Base-by-base conservation (phyloP, 2,888 invertebrate genomes). In the Blastobasis lacticolella region DNA sequence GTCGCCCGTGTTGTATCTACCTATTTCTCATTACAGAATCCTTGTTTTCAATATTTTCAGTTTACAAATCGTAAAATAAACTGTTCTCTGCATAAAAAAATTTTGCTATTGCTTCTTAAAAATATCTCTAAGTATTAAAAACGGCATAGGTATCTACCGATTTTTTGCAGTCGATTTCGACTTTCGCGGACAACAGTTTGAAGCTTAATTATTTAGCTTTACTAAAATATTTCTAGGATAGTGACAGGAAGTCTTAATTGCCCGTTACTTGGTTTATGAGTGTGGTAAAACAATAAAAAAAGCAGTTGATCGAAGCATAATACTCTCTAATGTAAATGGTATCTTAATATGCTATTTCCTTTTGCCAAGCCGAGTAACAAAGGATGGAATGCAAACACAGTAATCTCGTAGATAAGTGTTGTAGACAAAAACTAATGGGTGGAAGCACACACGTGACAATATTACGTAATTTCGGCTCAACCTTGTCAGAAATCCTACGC, bases 331-430 rank as follows among this genome's bases (percentile, higher is more conserved):
- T 36, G 36, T 46, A 37, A 41, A 41, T 48, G 48, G 42, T 9
- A 48, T 48, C 41, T 36, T 48, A 48, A 48, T 48, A 48, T 48
- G 9, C 36, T 50, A 58, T 67, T 69, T 69, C 69, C 67, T 60
- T 58, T 60, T 53, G 57, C 62, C 59, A 68, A 66, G 23, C 23
- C 60, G 60, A 72, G 77, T 78, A 79, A 75, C 75, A 65, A 69
- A 62, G 62, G 55, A 72, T 45, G 63, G 70, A 68, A 81, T 73
- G 79, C 71, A 77, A 83, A 82, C 81, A 81, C 51, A 60, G 69
- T 80, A 78, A 83, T 83, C 81, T 75, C 23, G 5, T 37, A 72
- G 82, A 85, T 82, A 82, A 78, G 66, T 70, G 70, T 57, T 58
- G 62, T 59, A 59, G 62, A 64, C 63, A 53, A 57, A 57, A 54